Conservation (phyloP, 1,140 invertebrate species). For the Drosophila bifasciata region DNA sequence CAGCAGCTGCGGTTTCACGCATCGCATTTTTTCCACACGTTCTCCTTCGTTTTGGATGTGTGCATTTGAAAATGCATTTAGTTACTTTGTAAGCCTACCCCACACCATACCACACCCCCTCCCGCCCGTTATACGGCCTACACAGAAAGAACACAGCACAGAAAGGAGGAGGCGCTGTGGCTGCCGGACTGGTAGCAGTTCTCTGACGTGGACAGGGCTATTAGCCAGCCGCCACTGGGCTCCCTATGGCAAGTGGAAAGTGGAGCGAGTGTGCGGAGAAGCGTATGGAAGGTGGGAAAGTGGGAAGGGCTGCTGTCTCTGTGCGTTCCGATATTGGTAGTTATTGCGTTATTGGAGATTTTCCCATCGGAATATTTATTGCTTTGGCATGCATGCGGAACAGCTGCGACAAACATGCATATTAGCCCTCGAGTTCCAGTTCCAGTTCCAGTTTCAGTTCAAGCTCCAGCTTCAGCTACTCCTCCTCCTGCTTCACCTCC, state of each 20-base stretch:
- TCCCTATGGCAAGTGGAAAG: too few relatives aligned
- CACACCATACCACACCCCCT: too few relatives aligned
- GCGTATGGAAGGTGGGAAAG: constrained; percentile 36
- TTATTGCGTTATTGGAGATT: constrained; percentile 82
- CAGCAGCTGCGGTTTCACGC: constrained; percentile 79
- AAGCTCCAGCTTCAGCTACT: neutral
- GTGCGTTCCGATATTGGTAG: constrained; percentile 72
- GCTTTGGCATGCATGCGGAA: constrained; percentile 78
- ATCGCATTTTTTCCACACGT: constrained; percentile 47
- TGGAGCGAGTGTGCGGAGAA: too few relatives aligned
- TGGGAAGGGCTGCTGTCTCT: constrained; percentile 40
- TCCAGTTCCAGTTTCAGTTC: neutral
- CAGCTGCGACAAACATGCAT: constrained; percentile 82
- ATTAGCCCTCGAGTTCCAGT: constrained; percentile 56
- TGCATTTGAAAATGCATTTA: constrained; percentile 80
- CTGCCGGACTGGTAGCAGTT: constrained; percentile 15
- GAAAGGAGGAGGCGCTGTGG: constrained; percentile 1
- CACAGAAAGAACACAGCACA: constrained; percentile 9
- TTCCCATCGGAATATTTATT: constrained; percentile 77
- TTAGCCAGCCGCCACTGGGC: constrained; percentile 45
- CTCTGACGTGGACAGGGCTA: constrained; percentile 46
- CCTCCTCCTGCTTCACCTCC: neutral
- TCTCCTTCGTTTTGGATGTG: constrained; percentile 6
- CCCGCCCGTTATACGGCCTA: constrained; percentile 42
- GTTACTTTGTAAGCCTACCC: constrained; percentile 75